Evolutionary conservation across 2,888 invertebrate species (phyloP).

Genomic region (Rhodophaea formosa): DNA sequence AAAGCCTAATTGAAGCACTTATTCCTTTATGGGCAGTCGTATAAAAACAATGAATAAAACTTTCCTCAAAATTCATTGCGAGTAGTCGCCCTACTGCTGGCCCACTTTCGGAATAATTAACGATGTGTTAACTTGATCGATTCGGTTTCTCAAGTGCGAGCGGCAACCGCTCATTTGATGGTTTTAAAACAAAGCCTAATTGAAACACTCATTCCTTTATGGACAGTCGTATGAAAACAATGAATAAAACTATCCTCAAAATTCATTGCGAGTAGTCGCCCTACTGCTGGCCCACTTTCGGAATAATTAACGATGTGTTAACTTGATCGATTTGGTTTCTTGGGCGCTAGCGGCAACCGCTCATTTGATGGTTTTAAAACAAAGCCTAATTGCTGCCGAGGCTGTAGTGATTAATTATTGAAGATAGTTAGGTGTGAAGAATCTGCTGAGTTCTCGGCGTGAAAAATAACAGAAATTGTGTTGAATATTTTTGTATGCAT

Average conservation of each 20-base stretch:
- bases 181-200: not conserved
- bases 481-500: too few species aligned
- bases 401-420: not conserved
- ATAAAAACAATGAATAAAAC: too few species aligned
- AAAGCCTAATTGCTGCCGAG: constrained; percentile 1
- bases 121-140: constrained; percentile 9
- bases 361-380: constrained; percentile 1
- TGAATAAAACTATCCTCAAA: not conserved
- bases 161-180: not conserved
- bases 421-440: too few species aligned
- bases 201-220: too few species aligned
- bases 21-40: too few species aligned
- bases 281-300: not conserved
- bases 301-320: constrained; percentile 6
- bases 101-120: not conserved
- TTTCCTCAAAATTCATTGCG: not conserved
- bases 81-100: not conserved
- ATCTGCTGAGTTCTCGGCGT: too few species aligned
- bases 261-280: not conserved
- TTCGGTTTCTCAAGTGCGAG: not conserved
- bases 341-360: not conserved
- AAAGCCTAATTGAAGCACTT: not conserved
- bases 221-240: too few species aligned
- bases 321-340: constrained; percentile 3
- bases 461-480: too few species aligned